Evolutionary conservation across 2,113 vertebrate species (phyloP).

Genomic region (Porphyrio hochstetteri): DNA sequence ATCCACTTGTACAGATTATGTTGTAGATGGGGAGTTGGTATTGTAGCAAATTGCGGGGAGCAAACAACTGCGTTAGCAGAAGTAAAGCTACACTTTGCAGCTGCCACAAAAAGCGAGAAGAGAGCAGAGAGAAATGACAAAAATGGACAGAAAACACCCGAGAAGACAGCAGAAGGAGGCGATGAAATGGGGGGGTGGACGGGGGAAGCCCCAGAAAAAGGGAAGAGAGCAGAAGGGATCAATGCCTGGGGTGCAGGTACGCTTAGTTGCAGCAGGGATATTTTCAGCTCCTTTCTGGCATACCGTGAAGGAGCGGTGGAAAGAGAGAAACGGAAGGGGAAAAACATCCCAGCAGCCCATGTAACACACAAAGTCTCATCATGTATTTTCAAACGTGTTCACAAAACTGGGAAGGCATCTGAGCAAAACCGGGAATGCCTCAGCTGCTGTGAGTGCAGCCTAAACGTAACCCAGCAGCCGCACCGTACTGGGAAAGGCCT

Average conservation of each 20-base stretch:
- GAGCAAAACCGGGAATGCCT: background rate
- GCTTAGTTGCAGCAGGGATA: background rate
- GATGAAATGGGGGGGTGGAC: too few relatives aligned
- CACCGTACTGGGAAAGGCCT: conserved; percentile 85
- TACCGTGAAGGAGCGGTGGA: background rate
- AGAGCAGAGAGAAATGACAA: too few relatives aligned
- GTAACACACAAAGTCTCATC: background rate
- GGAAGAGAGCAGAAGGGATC: too few relatives aligned
- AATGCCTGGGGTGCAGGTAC: background rate
- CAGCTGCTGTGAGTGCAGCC: rapidly evolving
- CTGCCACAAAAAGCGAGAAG: too few relatives aligned
- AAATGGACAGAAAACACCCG: too few relatives aligned
- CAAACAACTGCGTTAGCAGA: too few relatives aligned
- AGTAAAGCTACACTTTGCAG: too few relatives aligned
- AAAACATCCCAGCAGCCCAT: background rate
- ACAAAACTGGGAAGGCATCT: background rate
- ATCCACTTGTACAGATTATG: too few relatives aligned
- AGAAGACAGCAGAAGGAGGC: too few relatives aligned
- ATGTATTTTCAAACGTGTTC: background rate
- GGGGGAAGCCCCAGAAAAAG: too few relatives aligned
- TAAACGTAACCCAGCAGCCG: conserved; percentile 87
- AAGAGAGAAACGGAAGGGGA: background rate
- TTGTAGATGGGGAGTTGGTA: too few relatives aligned
- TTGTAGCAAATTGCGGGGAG: too few relatives aligned
- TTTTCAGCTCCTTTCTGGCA: background rate